phyloP scores from a whole-genome alignment of 2,113 vertebrate species.

The Terrapene triunguis region DNA sequence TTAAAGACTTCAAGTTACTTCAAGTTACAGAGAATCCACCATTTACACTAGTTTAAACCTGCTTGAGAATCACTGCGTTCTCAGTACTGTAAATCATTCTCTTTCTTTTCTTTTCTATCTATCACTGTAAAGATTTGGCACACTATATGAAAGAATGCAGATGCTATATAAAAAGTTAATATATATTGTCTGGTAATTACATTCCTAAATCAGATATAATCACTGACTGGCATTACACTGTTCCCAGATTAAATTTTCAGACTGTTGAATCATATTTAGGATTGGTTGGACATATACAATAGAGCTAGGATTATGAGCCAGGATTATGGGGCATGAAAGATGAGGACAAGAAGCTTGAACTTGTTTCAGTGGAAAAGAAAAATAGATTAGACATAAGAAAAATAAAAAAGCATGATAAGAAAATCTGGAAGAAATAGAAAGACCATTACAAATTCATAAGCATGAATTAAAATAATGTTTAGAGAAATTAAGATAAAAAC shows the following conservation, averaged over 20 bases:
- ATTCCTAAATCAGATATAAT: background rate
- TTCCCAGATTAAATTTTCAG: constrained; percentile 4
- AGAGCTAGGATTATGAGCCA: background rate
- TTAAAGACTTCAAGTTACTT: no score
- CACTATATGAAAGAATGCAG: background rate
- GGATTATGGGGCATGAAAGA: background rate
- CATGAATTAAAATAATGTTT: background rate
- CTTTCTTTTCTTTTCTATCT: background rate
- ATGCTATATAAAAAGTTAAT: background rate
- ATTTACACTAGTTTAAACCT: no score
- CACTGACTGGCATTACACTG: background rate
- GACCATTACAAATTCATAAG: background rate
- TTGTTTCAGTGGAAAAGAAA: background rate
- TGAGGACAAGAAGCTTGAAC: background rate
- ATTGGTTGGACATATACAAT: no score
- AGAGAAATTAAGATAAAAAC: background rate
- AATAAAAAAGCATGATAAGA: background rate
- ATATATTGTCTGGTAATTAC: background rate
- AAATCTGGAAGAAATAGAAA: background rate
- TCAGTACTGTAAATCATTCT: no score
- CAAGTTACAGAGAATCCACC: no score
- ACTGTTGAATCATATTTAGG: no score
- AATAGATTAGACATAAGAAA: background rate
- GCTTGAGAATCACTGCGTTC: no score
- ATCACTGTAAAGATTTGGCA: background rate